Conservation (phyloP, 2,113 vertebrate species). For the Phocoena sinus region DNA sequence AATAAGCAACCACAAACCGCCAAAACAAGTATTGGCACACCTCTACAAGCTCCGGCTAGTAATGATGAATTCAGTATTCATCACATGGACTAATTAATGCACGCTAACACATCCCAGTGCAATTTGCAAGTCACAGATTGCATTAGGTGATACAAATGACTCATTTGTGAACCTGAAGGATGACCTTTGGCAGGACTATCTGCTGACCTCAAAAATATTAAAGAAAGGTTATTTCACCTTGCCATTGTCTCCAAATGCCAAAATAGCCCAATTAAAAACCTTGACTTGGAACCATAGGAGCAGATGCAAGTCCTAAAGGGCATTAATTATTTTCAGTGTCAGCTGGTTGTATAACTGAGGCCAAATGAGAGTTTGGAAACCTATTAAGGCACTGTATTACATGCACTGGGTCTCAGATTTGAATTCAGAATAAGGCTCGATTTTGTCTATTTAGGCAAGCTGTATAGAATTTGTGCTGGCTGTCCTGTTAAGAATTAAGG, state of each 20-base stretch:
- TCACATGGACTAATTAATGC: constrained; percentile 87
- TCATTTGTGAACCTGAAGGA: constrained; percentile 88
- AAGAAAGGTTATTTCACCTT: constrained; percentile 91
- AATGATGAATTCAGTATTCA: constrained; percentile 86
- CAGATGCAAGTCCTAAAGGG: constrained; percentile 90
- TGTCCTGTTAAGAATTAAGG: constrained; percentile 60
- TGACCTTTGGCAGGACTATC: constrained; percentile 87
- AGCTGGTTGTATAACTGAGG: constrained; percentile 88
- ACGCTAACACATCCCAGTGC: constrained; percentile 83
- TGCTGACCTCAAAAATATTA: constrained; percentile 91
- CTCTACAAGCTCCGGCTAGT: constrained; percentile 79
- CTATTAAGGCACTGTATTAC: constrained; percentile 84
- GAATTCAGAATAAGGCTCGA: constrained; percentile 79
- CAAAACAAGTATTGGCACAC: constrained; percentile 85
- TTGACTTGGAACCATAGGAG: constrained; percentile 89
- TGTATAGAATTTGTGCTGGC: constrained; percentile 5
- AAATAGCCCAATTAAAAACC: constrained; percentile 94
- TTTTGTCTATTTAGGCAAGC: constrained; percentile 70
- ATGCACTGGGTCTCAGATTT: constrained; percentile 81
- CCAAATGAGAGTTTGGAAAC: constrained; percentile 89
- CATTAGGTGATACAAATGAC: constrained; percentile 90
- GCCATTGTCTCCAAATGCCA: constrained; percentile 91
- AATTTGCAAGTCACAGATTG: constrained; percentile 90
- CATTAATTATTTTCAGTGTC: constrained; percentile 92
- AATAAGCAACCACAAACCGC: constrained; percentile 77